phyloP scores from a whole-genome alignment of 2,113 vertebrate species.

The Bufo gargarizans region DNA sequence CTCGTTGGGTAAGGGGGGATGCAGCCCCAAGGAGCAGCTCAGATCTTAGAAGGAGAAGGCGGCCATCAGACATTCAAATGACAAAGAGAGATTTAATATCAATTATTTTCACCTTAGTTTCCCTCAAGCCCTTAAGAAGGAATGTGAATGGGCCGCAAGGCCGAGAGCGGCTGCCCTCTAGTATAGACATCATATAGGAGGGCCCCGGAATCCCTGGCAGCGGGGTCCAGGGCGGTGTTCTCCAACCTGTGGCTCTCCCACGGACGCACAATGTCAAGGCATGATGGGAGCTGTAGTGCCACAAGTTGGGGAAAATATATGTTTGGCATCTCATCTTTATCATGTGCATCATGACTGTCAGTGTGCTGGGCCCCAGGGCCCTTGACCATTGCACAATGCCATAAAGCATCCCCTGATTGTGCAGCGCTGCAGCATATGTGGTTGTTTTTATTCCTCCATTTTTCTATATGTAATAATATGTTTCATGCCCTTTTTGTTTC shows the following conservation, averaged over 20 bases:
- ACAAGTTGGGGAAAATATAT: too few relatives aligned
- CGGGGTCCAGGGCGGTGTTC: too few relatives aligned
- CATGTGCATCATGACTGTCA: not conserved
- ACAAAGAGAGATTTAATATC: constrained; percentile 6
- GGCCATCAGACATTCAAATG: constrained; percentile 15
- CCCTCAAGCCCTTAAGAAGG: not conserved
- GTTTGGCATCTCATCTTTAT: too few relatives aligned
- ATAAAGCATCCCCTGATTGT: not conserved
- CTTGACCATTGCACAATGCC: not conserved
- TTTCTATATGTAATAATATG: not conserved
- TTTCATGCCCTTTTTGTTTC: not conserved
- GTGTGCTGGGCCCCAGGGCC: not conserved
- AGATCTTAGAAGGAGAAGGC: constrained; percentile 11
- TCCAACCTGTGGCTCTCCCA: too few relatives aligned
- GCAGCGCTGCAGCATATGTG: not conserved
- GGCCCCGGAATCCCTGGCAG: not conserved
- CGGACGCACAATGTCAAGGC: too few relatives aligned
- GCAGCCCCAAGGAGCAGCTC: constrained; percentile 35
- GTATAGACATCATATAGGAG: not conserved
- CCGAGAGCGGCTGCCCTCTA: not conserved
- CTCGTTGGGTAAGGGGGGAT: constrained; percentile 33
- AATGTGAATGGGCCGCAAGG: constrained; percentile 3
- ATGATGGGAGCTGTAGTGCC: too few relatives aligned
- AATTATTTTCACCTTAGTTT: not conserved
- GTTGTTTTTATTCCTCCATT: not conserved